These are phyloP conservation scores for Brachionus rubens DNA, from an alignment of 1,140 invertebrate species.

Conservation along the genomic window DNA sequence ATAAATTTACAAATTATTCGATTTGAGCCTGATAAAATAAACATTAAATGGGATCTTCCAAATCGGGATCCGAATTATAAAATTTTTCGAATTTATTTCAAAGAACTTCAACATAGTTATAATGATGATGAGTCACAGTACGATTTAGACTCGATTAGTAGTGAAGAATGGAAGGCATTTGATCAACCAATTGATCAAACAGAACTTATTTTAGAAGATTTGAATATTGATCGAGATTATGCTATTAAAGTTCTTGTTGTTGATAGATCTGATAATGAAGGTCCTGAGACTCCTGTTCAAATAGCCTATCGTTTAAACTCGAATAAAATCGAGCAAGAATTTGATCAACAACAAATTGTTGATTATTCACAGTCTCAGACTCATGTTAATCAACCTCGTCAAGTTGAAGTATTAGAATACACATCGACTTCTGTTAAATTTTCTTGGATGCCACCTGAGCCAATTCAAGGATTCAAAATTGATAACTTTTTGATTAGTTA, in stretches of 20 bases:
- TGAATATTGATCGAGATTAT: background rate
- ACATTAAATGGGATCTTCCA: constrained; percentile 15
- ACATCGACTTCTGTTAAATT: constrained; percentile 37
- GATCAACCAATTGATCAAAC: constrained; percentile 12
- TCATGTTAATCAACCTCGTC: background rate
- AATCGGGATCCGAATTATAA: constrained; percentile 1
- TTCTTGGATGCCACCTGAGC: constrained; percentile 19
- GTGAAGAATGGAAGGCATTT: background rate
- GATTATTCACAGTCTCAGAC: background rate
- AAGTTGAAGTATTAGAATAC: constrained; percentile 25
- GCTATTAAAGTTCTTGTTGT: constrained; percentile 11
- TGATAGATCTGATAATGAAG: constrained; percentile 13
- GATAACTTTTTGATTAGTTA: constrained; percentile 38
- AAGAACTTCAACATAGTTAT: background rate
- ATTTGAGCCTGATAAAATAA: constrained; percentile 21
- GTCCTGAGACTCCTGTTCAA: background rate
- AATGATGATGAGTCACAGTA: background rate
- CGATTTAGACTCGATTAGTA: background rate
- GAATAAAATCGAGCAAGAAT: background rate
- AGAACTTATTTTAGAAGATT: background rate
- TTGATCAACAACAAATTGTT: constrained; percentile 6
- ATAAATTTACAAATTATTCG: background rate
- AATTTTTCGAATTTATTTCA: background rate
- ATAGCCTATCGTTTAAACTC: background rate
- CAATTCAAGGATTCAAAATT: background rate